Percentiles rank a stretch among this genome's conserved stretches.
These are phyloP conservation scores for Ferdinandea cuprea DNA, from an alignment of 2,888 invertebrate genomes.

Conservation along the genomic window DNA sequence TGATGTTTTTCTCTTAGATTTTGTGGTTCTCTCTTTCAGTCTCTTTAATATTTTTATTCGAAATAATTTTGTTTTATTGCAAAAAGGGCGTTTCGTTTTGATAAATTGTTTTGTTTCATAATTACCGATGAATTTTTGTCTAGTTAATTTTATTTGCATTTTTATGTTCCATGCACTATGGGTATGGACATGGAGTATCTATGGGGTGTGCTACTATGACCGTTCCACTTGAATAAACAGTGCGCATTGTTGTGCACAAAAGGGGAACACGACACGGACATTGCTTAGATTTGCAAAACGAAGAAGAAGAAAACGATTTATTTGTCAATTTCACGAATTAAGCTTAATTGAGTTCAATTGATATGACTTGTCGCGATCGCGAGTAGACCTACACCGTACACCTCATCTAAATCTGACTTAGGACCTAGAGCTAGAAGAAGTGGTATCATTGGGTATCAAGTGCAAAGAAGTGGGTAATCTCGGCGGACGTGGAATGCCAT, in stretches of 20 bases:
- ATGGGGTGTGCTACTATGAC: background rate
- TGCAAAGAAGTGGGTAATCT: conserved; percentile 28
- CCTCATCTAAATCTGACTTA: conserved; percentile 37
- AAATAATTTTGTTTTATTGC: conserved; percentile 41
- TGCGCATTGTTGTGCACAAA: background rate
- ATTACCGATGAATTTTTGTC: conserved; percentile 18
- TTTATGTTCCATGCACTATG: no score
- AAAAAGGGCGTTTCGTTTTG: conserved; percentile 65
- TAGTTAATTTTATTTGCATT: background rate
- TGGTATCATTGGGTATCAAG: conserved; percentile 1
- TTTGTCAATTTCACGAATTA: conserved; percentile 68
- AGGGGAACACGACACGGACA: background rate
- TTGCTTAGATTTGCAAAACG: conserved; percentile 10
- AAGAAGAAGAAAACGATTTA: conserved; percentile 43
- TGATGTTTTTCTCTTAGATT: conserved; percentile 23
- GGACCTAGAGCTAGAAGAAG: background rate
- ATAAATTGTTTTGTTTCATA: conserved; percentile 50
- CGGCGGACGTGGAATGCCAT: conserved; percentile 16
- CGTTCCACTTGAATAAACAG: background rate
- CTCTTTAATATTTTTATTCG: conserved; percentile 11
- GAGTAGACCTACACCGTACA: conserved; percentile 26
- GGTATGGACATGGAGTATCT: no score
- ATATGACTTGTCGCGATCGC: conserved; percentile 38
- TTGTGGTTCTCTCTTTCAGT: conserved; percentile 17
- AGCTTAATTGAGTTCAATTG: conserved; percentile 71